Base-by-base conservation (phyloP, 2,113 vertebrate genomes). In the Pimephales promelas region DNA sequence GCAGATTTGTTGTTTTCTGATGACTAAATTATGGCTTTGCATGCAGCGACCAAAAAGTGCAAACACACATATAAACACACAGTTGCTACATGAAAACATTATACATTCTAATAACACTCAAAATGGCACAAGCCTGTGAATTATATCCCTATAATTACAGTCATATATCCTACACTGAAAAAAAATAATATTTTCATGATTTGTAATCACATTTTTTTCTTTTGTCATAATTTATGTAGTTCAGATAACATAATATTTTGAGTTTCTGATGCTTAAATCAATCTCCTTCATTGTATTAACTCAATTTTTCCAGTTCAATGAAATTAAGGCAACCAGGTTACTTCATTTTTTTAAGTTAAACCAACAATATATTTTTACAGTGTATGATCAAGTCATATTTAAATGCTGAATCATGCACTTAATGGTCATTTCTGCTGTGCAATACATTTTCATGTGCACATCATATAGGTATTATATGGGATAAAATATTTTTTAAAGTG, bases 11-110 rank as follows among this genome's bases (percentile, higher is more conserved):
- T 13, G 36, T 71, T 71, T 71, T 36, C 20, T 43, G 66, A 71
- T 71, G 24, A 78, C 78, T 36, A 79, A 83, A 83, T 79, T 62
- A 77, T 40, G 78, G 84, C 73, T 72, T 86, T 22, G 7, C 7
- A 9, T 49, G 75, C 71, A 54, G 74, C 40, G 64, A 34, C 28
- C 31, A 66, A 36, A 28, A 31, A 83, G 47, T 43, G 11, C 57
- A 45, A 40, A 59, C 28, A 49, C 28, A 10, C 54, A 47, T 34
- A 28, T 14, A 26, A 2, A 62, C 5, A 14, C 61, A 64, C 22
- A 81, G 6, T 34, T 13, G 34, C 10, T 40, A 9, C 62, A 66
- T 34, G 31, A 66, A 68, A 36, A 68, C 10, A 36, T 24, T 1
- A 3, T 20, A 11, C 6, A 31, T 75, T 54, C 43, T 20, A 22